phyloP scores from a whole-genome alignment of 2,113 vertebrate species.

The Cebus imitator region DNA sequence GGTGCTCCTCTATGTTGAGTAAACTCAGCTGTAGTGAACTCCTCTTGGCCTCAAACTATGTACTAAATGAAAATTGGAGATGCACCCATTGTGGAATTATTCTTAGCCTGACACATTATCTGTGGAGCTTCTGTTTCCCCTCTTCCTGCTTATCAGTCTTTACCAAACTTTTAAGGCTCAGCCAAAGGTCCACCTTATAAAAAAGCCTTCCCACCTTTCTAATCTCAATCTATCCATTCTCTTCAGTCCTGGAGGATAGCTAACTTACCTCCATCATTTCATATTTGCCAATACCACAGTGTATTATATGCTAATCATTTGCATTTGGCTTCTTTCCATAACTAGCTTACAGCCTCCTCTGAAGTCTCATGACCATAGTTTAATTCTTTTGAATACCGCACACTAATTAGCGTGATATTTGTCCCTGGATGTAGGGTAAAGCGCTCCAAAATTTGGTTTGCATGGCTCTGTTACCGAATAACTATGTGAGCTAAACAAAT shows the following conservation, averaged over 20 bases:
- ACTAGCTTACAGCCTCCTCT: constrained; percentile 20
- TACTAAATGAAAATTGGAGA: constrained; percentile 28
- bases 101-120: not conserved
- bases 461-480: constrained; percentile 25
- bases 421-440: constrained; percentile 46
- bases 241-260: not conserved
- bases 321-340: constrained; percentile 32
- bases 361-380: constrained; percentile 29
- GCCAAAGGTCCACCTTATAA: not conserved
- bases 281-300: constrained; percentile 16
- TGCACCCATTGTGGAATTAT: not conserved
- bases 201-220: not conserved
- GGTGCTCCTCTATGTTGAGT: not conserved
- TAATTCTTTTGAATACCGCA: constrained; percentile 56
- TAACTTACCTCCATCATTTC: not conserved
- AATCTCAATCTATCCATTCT: not conserved
- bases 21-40: not conserved
- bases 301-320: constrained; percentile 43
- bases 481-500: not conserved
- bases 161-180: not conserved
- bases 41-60: not conserved
- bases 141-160: constrained; percentile 17
- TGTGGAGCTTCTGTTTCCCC: not conserved
- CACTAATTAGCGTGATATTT: constrained; percentile 58
- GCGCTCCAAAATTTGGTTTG: constrained; percentile 28